Evolutionary conservation across 2,797 vertebrate genomes (phyloP).

Genomic region (Graptemys geographica): DNA sequence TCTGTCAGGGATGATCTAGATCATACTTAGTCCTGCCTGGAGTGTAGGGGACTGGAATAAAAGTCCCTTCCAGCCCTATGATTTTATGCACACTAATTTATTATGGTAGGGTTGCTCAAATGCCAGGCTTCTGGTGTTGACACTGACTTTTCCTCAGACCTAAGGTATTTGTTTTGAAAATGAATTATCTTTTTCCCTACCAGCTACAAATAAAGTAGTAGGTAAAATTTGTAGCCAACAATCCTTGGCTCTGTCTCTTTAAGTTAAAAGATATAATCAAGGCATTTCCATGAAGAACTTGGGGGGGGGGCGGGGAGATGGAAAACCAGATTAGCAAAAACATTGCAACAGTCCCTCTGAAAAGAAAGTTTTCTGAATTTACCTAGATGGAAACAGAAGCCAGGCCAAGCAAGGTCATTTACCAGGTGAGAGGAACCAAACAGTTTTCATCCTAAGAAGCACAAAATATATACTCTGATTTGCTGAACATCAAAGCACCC

Average conservation of each 20-base stretch:
- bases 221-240: background rate
- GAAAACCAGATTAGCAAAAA: background rate
- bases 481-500: conserved; percentile 36
- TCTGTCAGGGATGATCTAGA: background rate
- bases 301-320: background rate
- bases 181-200: background rate
- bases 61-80: background rate
- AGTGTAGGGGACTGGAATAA: background rate
- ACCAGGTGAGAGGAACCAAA: conserved; percentile 16
- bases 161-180: conserved; percentile 3
- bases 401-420: conserved; percentile 40
- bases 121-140: background rate
- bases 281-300: background rate
- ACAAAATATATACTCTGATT: background rate
- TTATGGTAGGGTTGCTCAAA: background rate
- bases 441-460: conserved; percentile 1
- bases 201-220: background rate
- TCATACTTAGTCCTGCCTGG: background rate
- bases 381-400: background rate
- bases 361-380: conserved; percentile 32
- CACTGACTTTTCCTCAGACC: conserved; percentile 11
- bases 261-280: background rate
- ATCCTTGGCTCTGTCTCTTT: background rate
- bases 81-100: background rate
- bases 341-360: background rate